These are phyloP conservation scores for Liposcelis brunnea DNA, from an alignment of 2,888 invertebrate species.

Conservation along the genomic window DNA sequence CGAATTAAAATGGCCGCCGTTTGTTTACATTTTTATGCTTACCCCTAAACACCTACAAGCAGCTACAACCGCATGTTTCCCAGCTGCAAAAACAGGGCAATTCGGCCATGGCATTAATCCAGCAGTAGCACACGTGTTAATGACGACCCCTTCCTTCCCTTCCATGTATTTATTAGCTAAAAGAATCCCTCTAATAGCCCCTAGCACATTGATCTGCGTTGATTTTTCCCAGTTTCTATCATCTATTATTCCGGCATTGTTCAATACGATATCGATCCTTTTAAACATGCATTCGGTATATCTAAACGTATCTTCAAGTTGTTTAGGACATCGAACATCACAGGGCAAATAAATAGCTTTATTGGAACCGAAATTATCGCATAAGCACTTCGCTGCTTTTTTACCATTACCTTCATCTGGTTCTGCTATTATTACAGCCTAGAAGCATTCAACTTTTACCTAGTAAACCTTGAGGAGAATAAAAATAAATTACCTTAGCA, in stretches of 20 bases:
- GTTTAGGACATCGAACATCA: background rate
- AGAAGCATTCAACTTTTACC: too few relatives aligned
- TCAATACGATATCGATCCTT: too few relatives aligned
- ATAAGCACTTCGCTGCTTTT: conserved; percentile 16
- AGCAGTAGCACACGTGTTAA: conserved; percentile 30
- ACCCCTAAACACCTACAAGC: conserved; percentile 22
- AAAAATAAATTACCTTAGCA: conserved; percentile 22
- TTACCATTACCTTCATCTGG: conserved; percentile 18
- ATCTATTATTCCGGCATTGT: too few relatives aligned
- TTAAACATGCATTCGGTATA: background rate
- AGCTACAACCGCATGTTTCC: conserved; percentile 25
- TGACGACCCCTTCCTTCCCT: conserved; percentile 28
- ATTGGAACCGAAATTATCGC: background rate
- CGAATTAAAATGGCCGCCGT: too few relatives aligned
- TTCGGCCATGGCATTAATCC: conserved; percentile 18
- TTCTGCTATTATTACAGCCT: background rate
- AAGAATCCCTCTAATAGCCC: conserved; percentile 20
- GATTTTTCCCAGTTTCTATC: too few relatives aligned
- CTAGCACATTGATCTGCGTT: too few relatives aligned
- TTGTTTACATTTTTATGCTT: too few relatives aligned
- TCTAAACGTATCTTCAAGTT: background rate
- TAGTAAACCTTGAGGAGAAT: too few relatives aligned
- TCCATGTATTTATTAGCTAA: conserved; percentile 26
- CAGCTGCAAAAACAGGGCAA: conserved; percentile 24
- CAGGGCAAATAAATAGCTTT: background rate